These are phyloP conservation scores for Bubo scandiacus DNA, from an alignment of 2,113 vertebrate species.

Conservation along the genomic window DNA sequence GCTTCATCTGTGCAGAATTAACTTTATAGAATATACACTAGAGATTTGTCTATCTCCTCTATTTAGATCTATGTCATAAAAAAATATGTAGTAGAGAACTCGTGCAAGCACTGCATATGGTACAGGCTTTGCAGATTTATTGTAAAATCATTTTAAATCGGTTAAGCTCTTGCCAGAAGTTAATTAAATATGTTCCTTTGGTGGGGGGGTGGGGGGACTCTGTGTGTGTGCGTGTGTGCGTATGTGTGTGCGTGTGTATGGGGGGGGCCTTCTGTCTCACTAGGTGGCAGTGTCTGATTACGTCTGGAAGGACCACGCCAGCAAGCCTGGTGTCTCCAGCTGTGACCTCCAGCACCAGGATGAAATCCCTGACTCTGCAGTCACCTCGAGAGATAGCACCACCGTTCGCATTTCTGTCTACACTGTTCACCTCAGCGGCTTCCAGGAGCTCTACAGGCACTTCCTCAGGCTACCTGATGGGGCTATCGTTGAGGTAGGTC, in stretches of 20 bases:
- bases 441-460: constrained; percentile 80
- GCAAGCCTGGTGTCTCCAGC: constrained; percentile 46
- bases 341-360: constrained; percentile 53
- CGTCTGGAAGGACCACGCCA: constrained; percentile 78
- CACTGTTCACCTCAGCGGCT: constrained; percentile 82
- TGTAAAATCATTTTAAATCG: constrained; percentile 71
- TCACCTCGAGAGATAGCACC: constrained; percentile 36
- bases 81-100: constrained; percentile 50
- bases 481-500: constrained; percentile 87
- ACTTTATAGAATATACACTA: constrained; percentile 74
- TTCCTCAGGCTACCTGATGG: constrained; percentile 88
- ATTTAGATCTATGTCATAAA: constrained; percentile 75
- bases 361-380: not conserved
- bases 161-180: constrained; percentile 69
- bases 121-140: constrained; percentile 66
- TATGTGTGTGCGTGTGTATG: no score
- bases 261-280: constrained; percentile 61
- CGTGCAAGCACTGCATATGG: constrained; percentile 61
- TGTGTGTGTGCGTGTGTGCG: not conserved
- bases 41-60: constrained; percentile 74
- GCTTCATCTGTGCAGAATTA: constrained; percentile 80
- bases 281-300: constrained; percentile 93
- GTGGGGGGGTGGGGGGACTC: constrained; percentile 11
- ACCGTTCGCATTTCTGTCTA: constrained; percentile 81
- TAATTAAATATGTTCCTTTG: constrained; percentile 71